Percentiles rank a stretch among this genome's conserved stretches.
phyloP scores from a whole-genome alignment of 53 echinoderm and acorn worm genomes.

The Astropecten irregularis region DNA sequence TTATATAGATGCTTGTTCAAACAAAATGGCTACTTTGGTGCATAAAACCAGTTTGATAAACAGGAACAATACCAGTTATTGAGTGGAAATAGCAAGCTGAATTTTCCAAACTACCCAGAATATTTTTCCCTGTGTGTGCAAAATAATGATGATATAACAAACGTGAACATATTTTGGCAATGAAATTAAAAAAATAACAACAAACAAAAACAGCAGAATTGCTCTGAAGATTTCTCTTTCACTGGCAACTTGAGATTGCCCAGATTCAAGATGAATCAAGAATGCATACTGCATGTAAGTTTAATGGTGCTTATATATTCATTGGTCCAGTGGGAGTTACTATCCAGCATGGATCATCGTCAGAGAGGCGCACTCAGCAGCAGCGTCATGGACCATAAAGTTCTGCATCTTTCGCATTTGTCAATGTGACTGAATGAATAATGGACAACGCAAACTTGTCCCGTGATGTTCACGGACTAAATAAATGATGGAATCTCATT shows the following conservation, averaged over 20 bases:
- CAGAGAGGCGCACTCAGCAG: background rate
- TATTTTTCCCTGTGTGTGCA: too few relatives aligned
- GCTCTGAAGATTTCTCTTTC: too few relatives aligned
- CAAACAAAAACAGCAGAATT: too few relatives aligned
- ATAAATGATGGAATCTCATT: background rate
- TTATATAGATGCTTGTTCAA: too few relatives aligned
- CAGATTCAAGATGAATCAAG: background rate
- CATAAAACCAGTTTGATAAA: too few relatives aligned
- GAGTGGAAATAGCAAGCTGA: too few relatives aligned
- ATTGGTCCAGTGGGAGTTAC: background rate
- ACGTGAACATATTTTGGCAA: too few relatives aligned
- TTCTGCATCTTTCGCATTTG: slow-evolving; percentile 1
- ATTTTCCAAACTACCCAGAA: too few relatives aligned
- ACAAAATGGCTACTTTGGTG: too few relatives aligned
- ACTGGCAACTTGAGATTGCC: background rate
- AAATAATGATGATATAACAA: too few relatives aligned
- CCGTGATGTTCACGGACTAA: background rate
- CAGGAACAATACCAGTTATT: too few relatives aligned
- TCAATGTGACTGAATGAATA: slow-evolving; percentile 4
- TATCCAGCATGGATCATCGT: background rate
- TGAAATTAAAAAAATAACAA: too few relatives aligned
- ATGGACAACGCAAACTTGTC: background rate
- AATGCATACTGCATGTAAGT: slow-evolving; percentile 1
- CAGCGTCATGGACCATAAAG: slow-evolving; percentile 39
- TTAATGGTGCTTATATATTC: background rate